Base-by-base conservation (phyloP, 2,113 vertebrate species). In the Phrynocephalus versicolor region DNA sequence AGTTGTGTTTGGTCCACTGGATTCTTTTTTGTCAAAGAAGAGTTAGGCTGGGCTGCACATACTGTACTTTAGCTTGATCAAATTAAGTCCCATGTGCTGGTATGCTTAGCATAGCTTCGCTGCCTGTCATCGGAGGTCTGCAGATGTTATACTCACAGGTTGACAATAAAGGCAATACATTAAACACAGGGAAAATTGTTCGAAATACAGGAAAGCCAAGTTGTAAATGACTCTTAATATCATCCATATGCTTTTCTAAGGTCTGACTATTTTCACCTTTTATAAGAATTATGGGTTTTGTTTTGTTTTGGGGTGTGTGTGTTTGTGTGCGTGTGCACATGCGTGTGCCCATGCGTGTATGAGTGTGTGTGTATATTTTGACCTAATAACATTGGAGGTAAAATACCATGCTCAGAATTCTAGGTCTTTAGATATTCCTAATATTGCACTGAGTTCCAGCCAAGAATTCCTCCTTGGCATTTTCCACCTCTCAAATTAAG, bases 201-300 rank as follows among this genome's bases (percentile, higher is more conserved):
- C 75, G 35, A 51, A 73, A 10, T 77, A 78, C 84, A 73, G 88
- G 73, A 30, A 58, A 8, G 1, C 41, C 81, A 57, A 30, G 30
- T 39, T 51, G 35, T 45, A 77, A 88, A 60, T 70, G 74, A 65
- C 2, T 79, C 30, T 41, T 71, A 67, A 70, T 6, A 39, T 76
- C 45, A 0, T 0, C 84, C 67, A 19, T 30, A n/a, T 83, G 67
- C 23, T 35, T 93, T 57, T 1, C 0, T 71, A 85, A 55, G 74
- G n/a, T 35, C 92, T 67, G 2, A 0, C 70, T 83, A 39, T 27
- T 85, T 13, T 73, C 60, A 90, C 81, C 55, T 88, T 89, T 79
- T 72, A 16, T 58, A 80, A 72, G 27, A 14, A 60, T 80, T 51
- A 51, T 10, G 5, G 10, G 5, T 51, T 51, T 51, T 10, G 5